Evolutionary conservation across 2,797 vertebrate genomes (phyloP), one percentile per base, ranked within the genome.

Genomic region (Selene dorsalis): DNA sequence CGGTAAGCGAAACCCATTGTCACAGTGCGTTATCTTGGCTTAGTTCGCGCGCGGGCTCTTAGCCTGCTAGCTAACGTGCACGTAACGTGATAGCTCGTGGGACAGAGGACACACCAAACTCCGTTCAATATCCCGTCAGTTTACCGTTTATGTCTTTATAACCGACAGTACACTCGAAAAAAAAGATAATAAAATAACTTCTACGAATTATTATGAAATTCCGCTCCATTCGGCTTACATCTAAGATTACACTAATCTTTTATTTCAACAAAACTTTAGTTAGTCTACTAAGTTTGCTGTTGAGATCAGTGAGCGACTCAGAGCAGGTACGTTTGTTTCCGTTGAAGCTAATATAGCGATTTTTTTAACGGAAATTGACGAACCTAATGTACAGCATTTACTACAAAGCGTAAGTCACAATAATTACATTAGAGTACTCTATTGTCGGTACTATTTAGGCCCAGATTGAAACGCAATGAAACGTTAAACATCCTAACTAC

Each of bases 41-140:
- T 50, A 61, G 61, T 79, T 13, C 41, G 39, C 45, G 43, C 41
- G 39, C 4, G 53, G 16, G 28, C 63, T 82, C 6, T 30, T 82
- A 76, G 86, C 85, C 24, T 8, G 28, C 30, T 9, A 70, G 90
- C 89, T 88, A 82, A 75, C 65, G 6, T 70, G 14, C 35, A n/a
- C 53, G 63, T 64, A 53, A 83, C 2, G 59, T 38, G 60, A 50
- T 60, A 76, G 70, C 61, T 11, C 7, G 3, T 32, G 26, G 48
- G 45, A 50, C 7, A 11, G 26, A 69, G 26, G 52, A 28, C 43
- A n/a, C 22, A 2, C 58, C 24, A 52, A 35, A 77, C 45, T 0
- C 4, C 5, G 18, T 69, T 43, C 22, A 67, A 20, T 69, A 65
- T 67, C 6, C 0, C 8, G 16, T n/a, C 0, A 3, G 2, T 69